Base-by-base conservation (phyloP, 2,888 invertebrate species). In the Agriopis leucophaearia region DNA sequence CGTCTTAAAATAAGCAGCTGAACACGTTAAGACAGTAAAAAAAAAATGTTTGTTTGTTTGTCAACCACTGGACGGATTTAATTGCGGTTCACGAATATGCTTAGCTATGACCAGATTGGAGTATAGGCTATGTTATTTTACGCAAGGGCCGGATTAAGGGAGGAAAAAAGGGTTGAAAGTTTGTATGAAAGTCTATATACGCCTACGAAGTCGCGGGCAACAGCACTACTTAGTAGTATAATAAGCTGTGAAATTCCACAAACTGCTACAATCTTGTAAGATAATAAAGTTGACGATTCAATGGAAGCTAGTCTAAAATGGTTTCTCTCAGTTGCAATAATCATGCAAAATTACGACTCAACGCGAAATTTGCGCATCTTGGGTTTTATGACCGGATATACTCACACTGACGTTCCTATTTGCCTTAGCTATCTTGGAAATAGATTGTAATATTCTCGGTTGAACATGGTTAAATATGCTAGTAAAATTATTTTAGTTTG, bases 311-410 rank as follows among this genome's bases (percentile, higher is more conserved):
- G 44, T 18, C 18, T 42, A 50, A 66, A 66, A 59, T 42, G n/a
- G 16, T 44, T 58, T 40, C 45, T 57, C 60, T 27, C 45, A 36
- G 50, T 52, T 52, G 66, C 58, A 52, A 48, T 67, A 67, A 48
- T 58, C 27, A 54, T 18, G 40, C 18, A n/a, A 52, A 40, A 18
- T 51, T 45, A 55, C 57, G 62, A 2, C 10, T 10, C 10, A 0
- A 8, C 27, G 44, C 42, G 16, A 38, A 35, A 38, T n/a, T 15
- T 38, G 35, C 45, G 8, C 57, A 47, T 62, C 52, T 47, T 40
- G 13, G 13, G 27, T 13, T 61, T 66, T 61, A 66, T 8, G 27
- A 36, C 40, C 40, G 35, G 42, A 38, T 62, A 48, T 18, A n/a
- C 4, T n/a, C 8, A 16, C 10, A 47, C 16, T 40, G 59, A 42